These are phyloP conservation scores for Lethenteron camtschaticum DNA, from an alignment of 2,113 vertebrate genomes.

Conservation along the genomic window DNA sequence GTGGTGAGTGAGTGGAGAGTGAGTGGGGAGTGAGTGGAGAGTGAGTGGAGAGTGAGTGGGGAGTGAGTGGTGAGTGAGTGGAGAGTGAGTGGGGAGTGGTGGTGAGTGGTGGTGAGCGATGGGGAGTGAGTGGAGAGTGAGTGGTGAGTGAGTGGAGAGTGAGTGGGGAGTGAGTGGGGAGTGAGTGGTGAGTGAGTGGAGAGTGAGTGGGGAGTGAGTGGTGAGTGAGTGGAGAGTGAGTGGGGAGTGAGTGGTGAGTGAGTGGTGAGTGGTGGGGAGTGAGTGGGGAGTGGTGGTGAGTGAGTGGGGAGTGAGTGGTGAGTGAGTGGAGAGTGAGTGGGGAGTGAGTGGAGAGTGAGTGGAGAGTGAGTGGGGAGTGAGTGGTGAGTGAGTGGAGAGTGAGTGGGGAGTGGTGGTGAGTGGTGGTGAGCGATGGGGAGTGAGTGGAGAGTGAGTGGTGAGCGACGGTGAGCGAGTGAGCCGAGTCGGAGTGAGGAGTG, in stretches of 20 bases:
- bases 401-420: too few relatives aligned
- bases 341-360: background rate
- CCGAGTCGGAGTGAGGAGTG: background rate
- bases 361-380: background rate
- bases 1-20: background rate
- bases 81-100: background rate
- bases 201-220: background rate
- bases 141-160: too few relatives aligned
- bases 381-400: too few relatives aligned
- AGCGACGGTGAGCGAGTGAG: constrained; percentile 9
- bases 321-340: background rate
- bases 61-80: background rate
- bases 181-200: background rate
- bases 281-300: background rate
- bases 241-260: background rate
- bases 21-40: background rate
- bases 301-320: too few relatives aligned
- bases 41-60: background rate
- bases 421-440: too few relatives aligned
- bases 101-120: background rate
- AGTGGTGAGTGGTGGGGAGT: background rate
- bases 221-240: too few relatives aligned
- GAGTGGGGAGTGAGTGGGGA: too few relatives aligned
- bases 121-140: background rate
- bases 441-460: constrained; percentile 9